These are phyloP conservation scores for Pycnomerus fuliginosus DNA, from an alignment of 2,888 invertebrate genomes.

Conservation along the genomic window DNA sequence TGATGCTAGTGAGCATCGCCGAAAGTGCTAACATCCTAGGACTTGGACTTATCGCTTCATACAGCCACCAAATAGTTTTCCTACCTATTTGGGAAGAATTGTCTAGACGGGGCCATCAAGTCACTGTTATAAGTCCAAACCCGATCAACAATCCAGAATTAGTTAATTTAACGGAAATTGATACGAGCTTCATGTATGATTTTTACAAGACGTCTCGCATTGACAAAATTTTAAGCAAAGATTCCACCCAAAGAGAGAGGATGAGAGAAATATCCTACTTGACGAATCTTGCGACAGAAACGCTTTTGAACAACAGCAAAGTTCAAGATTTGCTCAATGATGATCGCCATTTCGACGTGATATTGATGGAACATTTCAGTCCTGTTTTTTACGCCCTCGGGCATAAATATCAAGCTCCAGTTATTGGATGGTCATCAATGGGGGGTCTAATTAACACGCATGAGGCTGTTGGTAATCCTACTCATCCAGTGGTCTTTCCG, in stretches of 20 bases:
- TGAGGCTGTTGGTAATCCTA: conserved; percentile 35
- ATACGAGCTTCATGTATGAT: conserved; percentile 38
- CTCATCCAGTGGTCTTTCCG: conserved; percentile 35
- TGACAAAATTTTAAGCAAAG: conserved; percentile 4
- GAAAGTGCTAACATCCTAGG: conserved; percentile 43
- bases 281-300: not conserved
- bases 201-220: conserved; percentile 23
- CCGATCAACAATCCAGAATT: conserved; percentile 44
- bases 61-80: conserved; percentile 52
- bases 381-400: conserved; percentile 15
- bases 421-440: conserved; percentile 30
- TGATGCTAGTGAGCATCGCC: too few species aligned
- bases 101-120: conserved; percentile 49
- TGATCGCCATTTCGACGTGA: conserved; percentile 21
- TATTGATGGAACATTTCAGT: conserved; percentile 20
- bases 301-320: conserved; percentile 3
- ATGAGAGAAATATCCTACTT: not conserved
- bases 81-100: conserved; percentile 48
- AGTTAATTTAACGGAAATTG: conserved; percentile 43
- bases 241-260: not conserved
- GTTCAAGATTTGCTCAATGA: not conserved
- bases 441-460: conserved; percentile 25
- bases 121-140: conserved; percentile 50
- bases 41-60: conserved; percentile 46
- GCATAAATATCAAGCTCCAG: conserved; percentile 17